A percentile compares a stretch with the other conserved stretches of the same genome.
These are phyloP conservation scores for Pristiophorus japonicus DNA, from an alignment of 2,113 vertebrate species.

Conservation along the genomic window DNA sequence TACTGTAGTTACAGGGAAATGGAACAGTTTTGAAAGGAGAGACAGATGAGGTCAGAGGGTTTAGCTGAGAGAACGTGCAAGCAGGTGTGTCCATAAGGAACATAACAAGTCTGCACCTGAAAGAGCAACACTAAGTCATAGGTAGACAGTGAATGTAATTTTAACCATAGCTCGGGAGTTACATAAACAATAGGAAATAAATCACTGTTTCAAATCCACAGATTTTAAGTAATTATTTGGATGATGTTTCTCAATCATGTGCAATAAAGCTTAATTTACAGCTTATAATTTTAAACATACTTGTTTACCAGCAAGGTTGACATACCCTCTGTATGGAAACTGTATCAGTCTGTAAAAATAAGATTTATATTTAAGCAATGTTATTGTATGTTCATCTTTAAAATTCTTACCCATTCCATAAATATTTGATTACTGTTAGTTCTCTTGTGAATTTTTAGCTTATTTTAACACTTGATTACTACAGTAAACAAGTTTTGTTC, in stretches of 20 bases:
- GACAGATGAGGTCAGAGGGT: slow-evolving; percentile 25
- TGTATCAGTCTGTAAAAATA: background rate
- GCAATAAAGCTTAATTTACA: background rate
- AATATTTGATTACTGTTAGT: background rate
- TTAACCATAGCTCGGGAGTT: background rate
- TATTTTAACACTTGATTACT: background rate
- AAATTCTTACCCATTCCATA: background rate
- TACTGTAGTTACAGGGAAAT: background rate
- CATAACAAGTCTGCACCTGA: slow-evolving; percentile 31
- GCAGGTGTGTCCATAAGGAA: slow-evolving; percentile 29
- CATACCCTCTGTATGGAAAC: background rate
- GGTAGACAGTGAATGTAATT: slow-evolving; percentile 20
- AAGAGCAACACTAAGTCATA: background rate
- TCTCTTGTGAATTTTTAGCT: background rate
- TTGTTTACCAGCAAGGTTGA: background rate
- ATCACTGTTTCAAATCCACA: background rate
- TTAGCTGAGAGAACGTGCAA: slow-evolving; percentile 16
- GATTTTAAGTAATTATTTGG: background rate
- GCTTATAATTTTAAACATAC: background rate
- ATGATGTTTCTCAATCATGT: background rate
- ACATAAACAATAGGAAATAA: background rate
- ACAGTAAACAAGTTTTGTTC: background rate
- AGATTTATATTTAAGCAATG: background rate
- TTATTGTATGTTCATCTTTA: background rate
- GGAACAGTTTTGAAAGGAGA: slow-evolving; percentile 4